Conservation (phyloP, 2,113 vertebrate species). For the Odocoileus hemionus region DNA sequence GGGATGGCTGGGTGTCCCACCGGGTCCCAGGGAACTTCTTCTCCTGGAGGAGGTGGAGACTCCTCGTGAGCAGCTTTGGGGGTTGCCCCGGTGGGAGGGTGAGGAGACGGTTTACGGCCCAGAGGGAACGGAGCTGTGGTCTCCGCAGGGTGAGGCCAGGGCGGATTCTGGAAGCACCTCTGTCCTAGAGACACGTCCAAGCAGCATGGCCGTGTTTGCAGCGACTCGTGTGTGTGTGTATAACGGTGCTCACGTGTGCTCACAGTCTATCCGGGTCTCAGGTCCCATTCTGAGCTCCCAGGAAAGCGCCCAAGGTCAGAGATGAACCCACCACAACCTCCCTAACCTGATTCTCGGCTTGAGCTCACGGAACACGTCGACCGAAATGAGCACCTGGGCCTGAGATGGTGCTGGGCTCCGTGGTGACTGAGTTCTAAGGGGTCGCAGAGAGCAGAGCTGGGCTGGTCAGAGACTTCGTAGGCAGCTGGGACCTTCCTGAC, state of each 20-base stretch:
- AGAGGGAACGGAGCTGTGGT: neutral
- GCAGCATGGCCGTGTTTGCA: neutral
- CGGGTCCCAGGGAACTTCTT: neutral
- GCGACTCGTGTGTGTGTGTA: too few species aligned
- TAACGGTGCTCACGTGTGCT: too few species aligned
- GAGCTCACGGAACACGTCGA: rapidly evolving
- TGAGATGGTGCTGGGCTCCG: neutral
- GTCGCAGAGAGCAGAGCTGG: neutral
- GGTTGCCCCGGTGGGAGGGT: rapidly evolving
- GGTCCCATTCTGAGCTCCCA: too few species aligned
- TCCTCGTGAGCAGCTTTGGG: neutral
- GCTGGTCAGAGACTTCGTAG: neutral
- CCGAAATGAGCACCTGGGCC: rapidly evolving
- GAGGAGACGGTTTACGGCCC: neutral
- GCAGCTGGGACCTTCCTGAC: neutral
- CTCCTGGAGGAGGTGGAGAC: neutral
- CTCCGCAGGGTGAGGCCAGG: neutral
- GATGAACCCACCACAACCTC: rapidly evolving
- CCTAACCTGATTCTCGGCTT: rapidly evolving
- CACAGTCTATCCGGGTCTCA: neutral
- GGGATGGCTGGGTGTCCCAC: neutral
- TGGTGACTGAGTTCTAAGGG: neutral
- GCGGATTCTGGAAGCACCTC: neutral
- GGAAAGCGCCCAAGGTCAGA: neutral
- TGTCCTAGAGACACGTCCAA: neutral